These are phyloP conservation scores for Neolamprologus modestus DNA, from an alignment of 2,113 vertebrate genomes.

Conservation along the genomic window DNA sequence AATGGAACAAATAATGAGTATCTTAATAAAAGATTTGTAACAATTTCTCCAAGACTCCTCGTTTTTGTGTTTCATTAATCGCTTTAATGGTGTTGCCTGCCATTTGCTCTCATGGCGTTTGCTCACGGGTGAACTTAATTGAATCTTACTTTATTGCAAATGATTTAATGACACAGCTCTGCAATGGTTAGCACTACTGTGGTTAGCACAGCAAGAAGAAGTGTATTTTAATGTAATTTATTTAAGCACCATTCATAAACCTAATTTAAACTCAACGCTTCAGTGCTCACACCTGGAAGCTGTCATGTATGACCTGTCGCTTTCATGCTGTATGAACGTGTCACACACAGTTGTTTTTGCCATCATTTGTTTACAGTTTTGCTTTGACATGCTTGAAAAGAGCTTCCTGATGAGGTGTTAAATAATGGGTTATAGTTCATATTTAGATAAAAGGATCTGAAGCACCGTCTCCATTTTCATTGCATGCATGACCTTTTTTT, in stretches of 20 bases:
- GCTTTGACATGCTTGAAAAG: not conserved
- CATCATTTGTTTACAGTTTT: slow-evolving; percentile 5
- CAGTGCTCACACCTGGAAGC: not conserved
- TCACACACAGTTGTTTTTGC: not conserved
- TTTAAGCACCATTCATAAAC: not conserved
- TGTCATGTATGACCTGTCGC: not conserved
- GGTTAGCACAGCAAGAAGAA: not conserved
- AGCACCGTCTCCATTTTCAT: not conserved
- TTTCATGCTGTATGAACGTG: not conserved
- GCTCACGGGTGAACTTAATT: not conserved
- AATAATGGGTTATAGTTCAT: not conserved
- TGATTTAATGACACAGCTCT: not conserved
- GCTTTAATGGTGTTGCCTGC: not conserved
- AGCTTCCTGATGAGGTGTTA: not conserved
- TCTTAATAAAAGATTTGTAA: slow-evolving; percentile 90
- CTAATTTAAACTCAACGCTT: not conserved
- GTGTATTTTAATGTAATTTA: not conserved
- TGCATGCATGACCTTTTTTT: not conserved
- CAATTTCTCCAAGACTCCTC: slow-evolving; percentile 50
- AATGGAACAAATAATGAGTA: slow-evolving; percentile 74
- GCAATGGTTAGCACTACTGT: not conserved
- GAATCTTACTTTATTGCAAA: not conserved
- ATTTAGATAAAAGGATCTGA: not conserved
- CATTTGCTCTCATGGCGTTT: not conserved
- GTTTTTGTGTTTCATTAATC: not conserved